These are phyloP conservation scores for Troides helena DNA, from an alignment of 2,888 invertebrate species.

Conservation along the genomic window DNA sequence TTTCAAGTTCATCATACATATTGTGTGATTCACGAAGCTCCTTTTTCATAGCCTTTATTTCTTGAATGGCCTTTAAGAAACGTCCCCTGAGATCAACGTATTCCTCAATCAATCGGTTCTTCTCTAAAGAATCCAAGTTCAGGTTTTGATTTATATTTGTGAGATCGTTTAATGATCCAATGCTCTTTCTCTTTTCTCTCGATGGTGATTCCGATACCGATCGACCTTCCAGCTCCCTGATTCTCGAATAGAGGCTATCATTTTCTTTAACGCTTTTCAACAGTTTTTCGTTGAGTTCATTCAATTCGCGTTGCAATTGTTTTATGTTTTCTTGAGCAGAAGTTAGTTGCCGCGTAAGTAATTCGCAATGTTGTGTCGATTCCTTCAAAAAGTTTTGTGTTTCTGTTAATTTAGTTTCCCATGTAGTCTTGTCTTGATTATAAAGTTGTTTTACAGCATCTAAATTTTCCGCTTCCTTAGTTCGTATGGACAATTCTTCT, in stretches of 20 bases:
- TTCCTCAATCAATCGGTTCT: constrained; percentile 89
- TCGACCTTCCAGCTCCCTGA: constrained; percentile 86
- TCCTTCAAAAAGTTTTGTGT: constrained; percentile 84
- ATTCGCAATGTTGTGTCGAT: constrained; percentile 83
- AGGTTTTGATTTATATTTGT: constrained; percentile 89
- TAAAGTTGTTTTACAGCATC: constrained; percentile 82
- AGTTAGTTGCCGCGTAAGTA: constrained; percentile 83
- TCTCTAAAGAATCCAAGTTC: constrained; percentile 86
- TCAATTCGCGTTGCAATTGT: constrained; percentile 84
- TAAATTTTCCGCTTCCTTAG: constrained; percentile 85
- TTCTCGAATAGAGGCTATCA: constrained; percentile 84
- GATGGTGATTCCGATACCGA: constrained; percentile 72
- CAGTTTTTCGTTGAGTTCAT: constrained; percentile 83
- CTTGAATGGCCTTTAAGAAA: constrained; percentile 90
- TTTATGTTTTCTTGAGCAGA: constrained; percentile 83
- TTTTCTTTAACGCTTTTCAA: constrained; percentile 88
- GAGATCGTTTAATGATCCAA: constrained; percentile 89
- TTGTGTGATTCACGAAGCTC: constrained; percentile 89
- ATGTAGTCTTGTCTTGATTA: constrained; percentile 83
- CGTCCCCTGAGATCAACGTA: constrained; percentile 87
- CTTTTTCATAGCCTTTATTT: constrained; percentile 90
- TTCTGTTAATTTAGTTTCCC: constrained; percentile 84
- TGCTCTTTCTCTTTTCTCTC: constrained; percentile 82
- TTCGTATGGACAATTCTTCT: constrained; percentile 85
- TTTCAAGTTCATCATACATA: constrained; percentile 88